A percentile compares a stretch with the other conserved stretches of the same genome.
Conservation (phyloP, 1,140 invertebrate species). For the Thalassaphorura encarpata region DNA sequence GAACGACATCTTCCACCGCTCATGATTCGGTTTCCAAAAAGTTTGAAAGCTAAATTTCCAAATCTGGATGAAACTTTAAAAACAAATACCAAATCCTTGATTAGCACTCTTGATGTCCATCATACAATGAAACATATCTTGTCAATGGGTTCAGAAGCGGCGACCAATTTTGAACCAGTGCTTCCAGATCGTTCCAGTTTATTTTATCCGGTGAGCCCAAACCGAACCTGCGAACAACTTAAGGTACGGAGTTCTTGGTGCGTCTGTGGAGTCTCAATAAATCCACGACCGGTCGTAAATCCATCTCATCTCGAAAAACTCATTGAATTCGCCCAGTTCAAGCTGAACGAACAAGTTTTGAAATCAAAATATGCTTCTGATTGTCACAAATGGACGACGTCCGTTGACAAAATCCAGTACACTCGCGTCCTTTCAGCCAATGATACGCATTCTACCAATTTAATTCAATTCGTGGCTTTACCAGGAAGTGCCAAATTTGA, state of each 20-base stretch:
- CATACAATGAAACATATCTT: constrained; percentile 7
- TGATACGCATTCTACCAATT: no score
- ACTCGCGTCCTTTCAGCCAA: no score
- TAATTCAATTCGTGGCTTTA: no score
- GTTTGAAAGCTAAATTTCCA: background rate
- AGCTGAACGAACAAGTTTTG: no score
- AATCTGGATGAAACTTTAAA: background rate
- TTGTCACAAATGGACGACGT: no score
- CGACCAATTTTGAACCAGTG: background rate
- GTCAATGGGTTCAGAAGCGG: background rate
- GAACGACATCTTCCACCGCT: constrained; percentile 13
- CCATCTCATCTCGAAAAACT: constrained; percentile 1
- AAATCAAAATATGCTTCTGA: no score
- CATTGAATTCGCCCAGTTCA: background rate
- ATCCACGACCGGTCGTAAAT: background rate
- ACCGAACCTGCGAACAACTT: background rate
- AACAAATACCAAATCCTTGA: no score
- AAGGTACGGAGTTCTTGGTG: background rate
- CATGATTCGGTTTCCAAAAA: constrained; percentile 7
- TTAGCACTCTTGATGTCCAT: constrained; percentile 7
- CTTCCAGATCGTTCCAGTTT: constrained; percentile 7
- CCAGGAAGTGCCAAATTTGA: no score
- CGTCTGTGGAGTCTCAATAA: background rate
- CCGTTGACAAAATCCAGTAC: no score
- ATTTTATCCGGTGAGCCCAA: background rate